These are phyloP conservation scores for Heliconius melpomene DNA, from an alignment of 1,140 invertebrate species.

Conservation along the genomic window DNA sequence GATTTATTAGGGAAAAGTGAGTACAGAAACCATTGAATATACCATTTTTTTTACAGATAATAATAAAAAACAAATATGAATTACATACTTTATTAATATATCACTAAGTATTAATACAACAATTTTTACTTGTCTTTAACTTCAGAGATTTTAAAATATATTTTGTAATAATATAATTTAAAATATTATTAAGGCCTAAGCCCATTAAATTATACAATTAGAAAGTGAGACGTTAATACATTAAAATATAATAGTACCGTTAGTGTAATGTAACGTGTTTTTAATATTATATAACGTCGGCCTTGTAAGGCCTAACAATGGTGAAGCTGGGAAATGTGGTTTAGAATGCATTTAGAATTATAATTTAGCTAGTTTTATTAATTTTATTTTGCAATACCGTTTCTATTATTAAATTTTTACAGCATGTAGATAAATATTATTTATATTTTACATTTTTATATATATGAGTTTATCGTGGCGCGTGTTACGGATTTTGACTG, in stretches of 20 bases:
- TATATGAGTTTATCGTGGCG: neutral
- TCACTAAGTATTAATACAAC: too few relatives aligned
- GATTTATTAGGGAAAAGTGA: slow-evolving; percentile 92
- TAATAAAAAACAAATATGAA: neutral
- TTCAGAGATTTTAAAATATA: too few relatives aligned
- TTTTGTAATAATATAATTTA: too few relatives aligned
- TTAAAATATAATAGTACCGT: neutral
- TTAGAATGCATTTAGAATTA: neutral
- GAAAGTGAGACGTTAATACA: neutral
- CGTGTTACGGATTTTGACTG: too few relatives aligned
- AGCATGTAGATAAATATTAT: neutral
- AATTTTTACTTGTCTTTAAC: too few relatives aligned
- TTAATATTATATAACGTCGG: slow-evolving; percentile 13
- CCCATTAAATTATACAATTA: neutral
- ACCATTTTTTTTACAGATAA: neutral
- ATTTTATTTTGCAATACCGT: neutral
- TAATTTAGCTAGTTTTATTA: neutral
- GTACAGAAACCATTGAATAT: slow-evolving; percentile 83
- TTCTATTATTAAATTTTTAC: neutral
- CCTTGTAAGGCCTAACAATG: slow-evolving; percentile 12
- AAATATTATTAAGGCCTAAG: too few relatives aligned
- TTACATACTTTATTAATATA: too few relatives aligned
- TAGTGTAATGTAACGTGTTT: slow-evolving; percentile 8
- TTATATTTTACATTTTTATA: neutral
- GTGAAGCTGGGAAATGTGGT: neutral